Evolutionary conservation across 2,888 invertebrate species (phyloP).

Genomic region (Axea sp.): DNA sequence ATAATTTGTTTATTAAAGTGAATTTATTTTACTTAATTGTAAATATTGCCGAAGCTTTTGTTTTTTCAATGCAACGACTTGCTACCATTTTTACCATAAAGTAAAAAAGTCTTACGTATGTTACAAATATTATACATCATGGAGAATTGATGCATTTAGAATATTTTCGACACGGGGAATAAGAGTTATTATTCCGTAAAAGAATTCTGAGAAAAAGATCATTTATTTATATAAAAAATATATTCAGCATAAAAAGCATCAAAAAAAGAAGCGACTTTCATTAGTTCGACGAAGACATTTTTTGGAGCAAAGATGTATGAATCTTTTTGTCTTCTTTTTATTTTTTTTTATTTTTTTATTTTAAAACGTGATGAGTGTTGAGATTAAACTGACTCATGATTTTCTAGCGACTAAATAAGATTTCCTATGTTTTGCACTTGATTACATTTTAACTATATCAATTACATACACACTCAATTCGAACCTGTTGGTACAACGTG

Average conservation of each 20-base stretch:
- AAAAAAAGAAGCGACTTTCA: conserved; percentile 28
- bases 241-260: conserved; percentile 49
- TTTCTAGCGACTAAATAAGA: conserved; percentile 41
- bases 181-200: conserved; percentile 12
- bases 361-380: conserved; percentile 57
- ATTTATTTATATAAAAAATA: conserved; percentile 38
- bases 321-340: not conserved
- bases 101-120: conserved; percentile 38
- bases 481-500: conserved; percentile 9
- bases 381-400: conserved; percentile 61
- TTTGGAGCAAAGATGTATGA: conserved; percentile 18
- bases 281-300: conserved; percentile 31
- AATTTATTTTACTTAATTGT: conserved; percentile 16
- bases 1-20: too few relatives aligned
- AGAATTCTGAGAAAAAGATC: conserved; percentile 17
- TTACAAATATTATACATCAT: conserved; percentile 41
- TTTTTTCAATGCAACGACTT: conserved; percentile 21
- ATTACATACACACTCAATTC: conserved; percentile 47
- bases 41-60: conserved; percentile 49
- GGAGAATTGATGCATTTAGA: conserved; percentile 39
- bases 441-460: conserved; percentile 39
- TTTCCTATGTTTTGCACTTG: conserved; percentile 35
- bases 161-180: conserved; percentile 10
- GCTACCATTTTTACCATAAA: too few relatives aligned
- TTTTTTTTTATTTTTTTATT: not conserved